phyloP scores from a whole-genome alignment of 2,888 invertebrate species.

The Zygothrica quintamaculata region DNA sequence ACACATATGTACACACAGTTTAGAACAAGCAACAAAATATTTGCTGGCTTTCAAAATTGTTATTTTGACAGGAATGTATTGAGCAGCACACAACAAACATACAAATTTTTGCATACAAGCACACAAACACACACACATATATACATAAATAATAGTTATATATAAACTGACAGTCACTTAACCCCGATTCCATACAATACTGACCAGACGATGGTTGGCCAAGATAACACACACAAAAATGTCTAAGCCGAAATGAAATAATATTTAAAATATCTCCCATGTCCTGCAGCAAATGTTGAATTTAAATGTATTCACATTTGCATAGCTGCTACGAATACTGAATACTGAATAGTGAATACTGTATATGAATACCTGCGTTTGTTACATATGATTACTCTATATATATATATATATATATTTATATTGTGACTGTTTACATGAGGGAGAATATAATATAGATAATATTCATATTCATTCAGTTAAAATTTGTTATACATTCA shows the following conservation, averaged over 20 bases:
- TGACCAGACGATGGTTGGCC: constrained; percentile 53
- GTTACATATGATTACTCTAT: too few relatives aligned
- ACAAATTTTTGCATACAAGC: too few relatives aligned
- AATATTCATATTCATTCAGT: too few relatives aligned
- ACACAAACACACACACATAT: constrained; percentile 3
- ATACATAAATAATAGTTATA: not conserved
- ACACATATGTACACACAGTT: too few relatives aligned
- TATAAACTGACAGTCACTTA: constrained; percentile 29
- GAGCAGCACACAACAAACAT: constrained; percentile 9
- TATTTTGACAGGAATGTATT: constrained; percentile 64
- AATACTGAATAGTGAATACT: constrained; percentile 36
- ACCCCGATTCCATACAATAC: constrained; percentile 23
- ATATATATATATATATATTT: too few relatives aligned
- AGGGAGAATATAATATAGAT: too few relatives aligned
- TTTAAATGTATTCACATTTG: constrained; percentile 41
- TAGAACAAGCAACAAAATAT: constrained; percentile 63
- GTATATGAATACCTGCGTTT: not conserved
- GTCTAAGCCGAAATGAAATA: constrained; percentile 47
- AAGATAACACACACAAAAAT: constrained; percentile 51
- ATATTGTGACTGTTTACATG: too few relatives aligned
- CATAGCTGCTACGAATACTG: constrained; percentile 18
- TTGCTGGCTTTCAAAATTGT: constrained; percentile 59
- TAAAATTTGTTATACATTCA: too few relatives aligned
- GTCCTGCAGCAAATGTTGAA: constrained; percentile 26
- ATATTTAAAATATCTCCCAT: constrained; percentile 50